These are phyloP conservation scores for Pangasius sanitwongsei DNA, from an alignment of 2,797 vertebrate species.

Conservation along the genomic window DNA sequence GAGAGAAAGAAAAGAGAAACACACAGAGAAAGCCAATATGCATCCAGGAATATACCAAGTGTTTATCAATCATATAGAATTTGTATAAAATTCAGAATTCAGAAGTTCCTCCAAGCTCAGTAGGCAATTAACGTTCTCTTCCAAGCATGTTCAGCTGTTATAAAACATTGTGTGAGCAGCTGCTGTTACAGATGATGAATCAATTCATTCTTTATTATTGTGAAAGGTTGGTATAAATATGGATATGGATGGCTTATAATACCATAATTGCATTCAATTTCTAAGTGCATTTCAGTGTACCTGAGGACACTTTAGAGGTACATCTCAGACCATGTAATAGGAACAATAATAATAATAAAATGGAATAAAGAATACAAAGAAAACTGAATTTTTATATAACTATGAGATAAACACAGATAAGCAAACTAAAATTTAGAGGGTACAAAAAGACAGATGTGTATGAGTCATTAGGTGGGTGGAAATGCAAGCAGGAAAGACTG, in stretches of 20 bases:
- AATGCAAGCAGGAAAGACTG: neutral
- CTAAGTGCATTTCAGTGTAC: neutral
- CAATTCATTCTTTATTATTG: neutral
- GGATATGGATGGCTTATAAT: neutral
- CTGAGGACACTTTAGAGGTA: neutral
- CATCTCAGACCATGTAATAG: neutral
- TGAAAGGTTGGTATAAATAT: neutral
- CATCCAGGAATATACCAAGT: neutral
- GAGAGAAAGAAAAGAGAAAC: neutral
- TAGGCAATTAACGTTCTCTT: neutral
- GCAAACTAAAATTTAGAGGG: neutral
- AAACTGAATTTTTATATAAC: neutral
- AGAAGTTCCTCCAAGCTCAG: neutral
- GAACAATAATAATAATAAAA: neutral
- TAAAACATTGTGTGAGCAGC: neutral
- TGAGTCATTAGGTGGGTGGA: constrained; percentile 13
- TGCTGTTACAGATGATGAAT: neutral
- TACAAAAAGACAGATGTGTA: constrained; percentile 16
- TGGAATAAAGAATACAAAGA: neutral
- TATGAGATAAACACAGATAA: neutral
- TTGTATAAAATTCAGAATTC: neutral
- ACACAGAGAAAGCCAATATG: neutral
- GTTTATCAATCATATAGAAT: neutral
- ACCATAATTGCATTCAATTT: neutral
- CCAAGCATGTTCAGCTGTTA: neutral